Base-by-base conservation (phyloP, 2,888 invertebrate species). In the Rosalia funebris region DNA sequence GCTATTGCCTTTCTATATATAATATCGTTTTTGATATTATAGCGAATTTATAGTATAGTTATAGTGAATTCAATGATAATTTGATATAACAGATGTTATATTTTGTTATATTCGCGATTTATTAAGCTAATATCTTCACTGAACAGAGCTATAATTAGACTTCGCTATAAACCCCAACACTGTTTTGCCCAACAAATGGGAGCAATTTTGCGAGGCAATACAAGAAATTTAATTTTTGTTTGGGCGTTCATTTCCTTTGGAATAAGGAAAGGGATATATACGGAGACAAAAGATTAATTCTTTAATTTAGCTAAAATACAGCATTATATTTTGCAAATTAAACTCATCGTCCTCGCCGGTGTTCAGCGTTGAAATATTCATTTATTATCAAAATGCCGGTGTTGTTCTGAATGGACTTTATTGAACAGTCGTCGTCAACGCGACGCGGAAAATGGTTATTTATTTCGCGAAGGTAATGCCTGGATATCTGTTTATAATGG, bases 301-400 rank as follows among this genome's bases (percentile, higher is more conserved):
- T 62, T 59, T 53, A 62, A 62, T 62, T 62, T 47, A 41, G 42
- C 52, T 48, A 61, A 57, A 61, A 61, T 37, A 37, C 46, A 57
- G 52, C 55, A 57, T 62, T 65, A 63, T 65, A 61, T 59, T 60
- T 56, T 48, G 53, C 60, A 63, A 65, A 63, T 65, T 67, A 63
- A 65, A 50, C 53, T 48, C 60, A 61, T 62, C 61, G 61, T 65
- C 55, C 56, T 52, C 25, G 50, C 39, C 50, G 48, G 48, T 48
- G 20, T 48, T 17, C 25, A 36, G 15, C 15, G 56, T 36, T 41
- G 56, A 41, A 47, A 57, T 57, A 47, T 41, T 47, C 47, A 57
- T 48, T 57, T 41, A 47, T 57, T 47, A 47, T 57, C 56, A 41
- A 25, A 41, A 47, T 47, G 47, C 46, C 34, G 36, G 45, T 14